Percentiles rank a stretch among this genome's conserved stretches.
Conservation (phyloP, 2,113 vertebrate species). For the Ammodytes marinus region DNA sequence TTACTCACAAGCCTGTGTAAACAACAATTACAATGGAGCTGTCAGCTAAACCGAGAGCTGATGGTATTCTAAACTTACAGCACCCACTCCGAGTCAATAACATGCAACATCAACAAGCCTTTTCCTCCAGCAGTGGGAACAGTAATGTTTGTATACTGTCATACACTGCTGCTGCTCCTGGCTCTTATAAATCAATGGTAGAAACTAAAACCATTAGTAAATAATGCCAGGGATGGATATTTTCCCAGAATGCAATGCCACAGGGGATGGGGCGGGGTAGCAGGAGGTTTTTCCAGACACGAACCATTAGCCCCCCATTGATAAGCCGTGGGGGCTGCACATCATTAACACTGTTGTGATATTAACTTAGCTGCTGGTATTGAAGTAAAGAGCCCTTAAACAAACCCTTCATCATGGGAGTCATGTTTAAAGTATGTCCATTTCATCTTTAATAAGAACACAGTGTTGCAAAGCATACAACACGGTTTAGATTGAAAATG, state of each 20-base stretch:
- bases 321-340: constrained; percentile 30
- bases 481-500: not conserved
- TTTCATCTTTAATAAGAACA: not conserved
- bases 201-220: not conserved
- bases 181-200: not conserved
- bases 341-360: constrained; percentile 6
- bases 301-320: constrained; percentile 48
- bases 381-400: constrained; percentile 14
- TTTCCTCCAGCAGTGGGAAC: not conserved
- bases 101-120: not conserved
- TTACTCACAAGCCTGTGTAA: not conserved
- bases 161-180: not conserved
- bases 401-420: too few species aligned
- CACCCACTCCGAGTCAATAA: too few species aligned
- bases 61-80: not conserved
- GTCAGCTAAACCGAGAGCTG: not conserved
- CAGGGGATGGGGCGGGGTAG: constrained; percentile 7
- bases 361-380: constrained; percentile 7
- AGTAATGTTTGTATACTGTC: not conserved
- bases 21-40: not conserved
- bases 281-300: constrained; percentile 48
- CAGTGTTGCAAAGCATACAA: not conserved
- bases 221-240: constrained; percentile 37
- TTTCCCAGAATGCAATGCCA: constrained; percentile 48
- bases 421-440: not conserved